These are phyloP conservation scores for Vultur gryphus DNA, from an alignment of 2,797 vertebrate genomes.

Conservation along the genomic window DNA sequence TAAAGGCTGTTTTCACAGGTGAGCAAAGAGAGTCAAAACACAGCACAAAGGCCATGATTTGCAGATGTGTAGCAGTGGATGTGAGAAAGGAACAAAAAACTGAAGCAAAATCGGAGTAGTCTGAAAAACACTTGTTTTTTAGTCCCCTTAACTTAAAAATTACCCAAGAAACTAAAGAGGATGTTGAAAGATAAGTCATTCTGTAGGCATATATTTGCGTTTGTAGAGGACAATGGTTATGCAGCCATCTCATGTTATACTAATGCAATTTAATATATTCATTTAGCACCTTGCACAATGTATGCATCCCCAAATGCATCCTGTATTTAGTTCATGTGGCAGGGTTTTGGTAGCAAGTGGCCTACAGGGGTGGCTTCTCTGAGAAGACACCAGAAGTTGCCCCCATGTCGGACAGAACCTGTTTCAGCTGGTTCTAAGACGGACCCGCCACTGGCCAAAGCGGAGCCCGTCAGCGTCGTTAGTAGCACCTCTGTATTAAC, in stretches of 20 bases:
- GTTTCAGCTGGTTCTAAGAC: neutral
- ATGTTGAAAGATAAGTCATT: neutral
- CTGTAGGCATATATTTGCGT: neutral
- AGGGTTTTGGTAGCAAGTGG: neutral
- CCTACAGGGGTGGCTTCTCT: neutral
- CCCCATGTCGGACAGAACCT: neutral
- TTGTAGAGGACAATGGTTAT: neutral
- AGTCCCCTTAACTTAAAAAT: neutral
- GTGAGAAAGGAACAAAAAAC: neutral
- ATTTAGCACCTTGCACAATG: neutral
- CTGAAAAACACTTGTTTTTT: neutral
- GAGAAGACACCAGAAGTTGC: neutral
- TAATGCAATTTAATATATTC: neutral
- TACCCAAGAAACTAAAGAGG: neutral
- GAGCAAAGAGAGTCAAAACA: neutral
- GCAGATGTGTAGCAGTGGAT: neutral
- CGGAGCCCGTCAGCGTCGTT: rapidly evolving
- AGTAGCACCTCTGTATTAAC: neutral
- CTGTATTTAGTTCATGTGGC: neutral
- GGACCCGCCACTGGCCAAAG: rapidly evolving
- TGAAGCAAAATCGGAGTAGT: neutral
- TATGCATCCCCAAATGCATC: neutral
- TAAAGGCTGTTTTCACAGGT: neutral
- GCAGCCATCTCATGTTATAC: neutral
- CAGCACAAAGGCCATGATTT: neutral